These are phyloP conservation scores for Neomorphus geoffroyi DNA, from an alignment of 2,797 vertebrate genomes.

Conservation along the genomic window DNA sequence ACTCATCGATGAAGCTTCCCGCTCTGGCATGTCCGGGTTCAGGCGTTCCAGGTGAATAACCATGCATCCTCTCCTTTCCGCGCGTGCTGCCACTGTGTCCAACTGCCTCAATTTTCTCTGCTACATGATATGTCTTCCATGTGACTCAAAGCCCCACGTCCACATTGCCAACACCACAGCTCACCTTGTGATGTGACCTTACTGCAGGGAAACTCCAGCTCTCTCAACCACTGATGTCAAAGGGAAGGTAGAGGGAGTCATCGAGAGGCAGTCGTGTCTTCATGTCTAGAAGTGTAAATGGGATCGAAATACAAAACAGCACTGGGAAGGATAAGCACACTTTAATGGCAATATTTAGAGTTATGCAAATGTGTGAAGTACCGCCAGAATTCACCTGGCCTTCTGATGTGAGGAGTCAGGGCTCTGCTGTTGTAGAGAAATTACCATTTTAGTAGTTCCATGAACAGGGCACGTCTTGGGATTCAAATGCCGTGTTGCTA, in stretches of 20 bases:
- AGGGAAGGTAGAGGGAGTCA: neutral
- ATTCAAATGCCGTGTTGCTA: neutral
- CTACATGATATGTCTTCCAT: rapidly evolving
- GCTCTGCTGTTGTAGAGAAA: neutral
- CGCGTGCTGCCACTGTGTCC: neutral
- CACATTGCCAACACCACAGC: rapidly evolving
- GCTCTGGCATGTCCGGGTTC: constrained; percentile 76
- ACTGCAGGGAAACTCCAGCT: neutral
- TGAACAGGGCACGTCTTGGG: neutral
- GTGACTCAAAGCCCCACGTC: neutral
- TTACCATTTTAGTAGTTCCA: neutral
- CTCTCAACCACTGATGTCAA: neutral
- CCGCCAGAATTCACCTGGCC: neutral
- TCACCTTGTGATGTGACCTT: neutral
- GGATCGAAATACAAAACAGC: neutral
- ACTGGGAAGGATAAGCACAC: neutral
- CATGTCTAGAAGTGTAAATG: neutral
- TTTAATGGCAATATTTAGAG: neutral
- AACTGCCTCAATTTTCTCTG: rapidly evolving
- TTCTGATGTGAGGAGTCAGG: neutral
- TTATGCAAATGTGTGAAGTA: neutral
- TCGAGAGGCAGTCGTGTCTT: neutral
- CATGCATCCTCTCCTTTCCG: neutral
- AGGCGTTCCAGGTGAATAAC: constrained; percentile 85
- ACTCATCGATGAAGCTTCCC: constrained; percentile 85